A percentile compares a stretch with the other conserved stretches of the same genome.
Evolutionary conservation across 92 coral and sea anemone species (phyloP).

Genomic region (Virgularia gustaviana): DNA sequence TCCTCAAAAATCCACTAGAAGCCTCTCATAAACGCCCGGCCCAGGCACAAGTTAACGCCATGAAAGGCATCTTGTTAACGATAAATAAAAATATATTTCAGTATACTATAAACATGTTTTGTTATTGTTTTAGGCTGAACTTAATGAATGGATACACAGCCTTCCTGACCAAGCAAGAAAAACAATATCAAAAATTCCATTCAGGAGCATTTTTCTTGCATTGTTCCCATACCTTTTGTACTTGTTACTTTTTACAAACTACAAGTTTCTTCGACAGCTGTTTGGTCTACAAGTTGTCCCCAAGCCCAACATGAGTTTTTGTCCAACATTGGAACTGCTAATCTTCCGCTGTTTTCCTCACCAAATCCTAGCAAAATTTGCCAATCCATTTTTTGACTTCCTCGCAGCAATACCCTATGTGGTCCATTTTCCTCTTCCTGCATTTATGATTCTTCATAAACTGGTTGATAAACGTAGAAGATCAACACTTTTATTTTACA

Average conservation of each 20-base stretch:
- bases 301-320: slow-evolving; percentile 76
- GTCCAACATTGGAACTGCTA: slow-evolving; percentile 89
- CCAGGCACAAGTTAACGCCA: too few species aligned
- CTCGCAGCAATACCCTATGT: slow-evolving; percentile 92
- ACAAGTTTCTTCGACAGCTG: slow-evolving; percentile 66
- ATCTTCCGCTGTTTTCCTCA: slow-evolving; percentile 97
- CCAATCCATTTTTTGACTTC: slow-evolving; percentile 91
- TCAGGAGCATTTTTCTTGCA: slow-evolving; percentile 63
- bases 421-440: slow-evolving; percentile 89
- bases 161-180: slow-evolving; percentile 71
- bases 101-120: neutral
- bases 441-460: slow-evolving; percentile 73
- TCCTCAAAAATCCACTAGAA: too few species aligned
- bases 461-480: slow-evolving; percentile 68
- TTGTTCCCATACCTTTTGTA: slow-evolving; percentile 70
- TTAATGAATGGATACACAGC: slow-evolving; percentile 75
- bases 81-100: neutral
- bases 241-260: slow-evolving; percentile 77
- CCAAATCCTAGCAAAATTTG: slow-evolving; percentile 89
- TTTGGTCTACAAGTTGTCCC: slow-evolving; percentile 74
- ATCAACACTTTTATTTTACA: slow-evolving; percentile 76
- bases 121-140: slow-evolving; percentile 66
- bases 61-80: too few species aligned
- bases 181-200: slow-evolving; percentile 57
- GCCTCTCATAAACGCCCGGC: too few species aligned